A percentile compares a stretch with the other conserved stretches of the same genome.
These are phyloP conservation scores for Platysternon megacephalum DNA, from an alignment of 2,113 vertebrate genomes.

Conservation along the genomic window DNA sequence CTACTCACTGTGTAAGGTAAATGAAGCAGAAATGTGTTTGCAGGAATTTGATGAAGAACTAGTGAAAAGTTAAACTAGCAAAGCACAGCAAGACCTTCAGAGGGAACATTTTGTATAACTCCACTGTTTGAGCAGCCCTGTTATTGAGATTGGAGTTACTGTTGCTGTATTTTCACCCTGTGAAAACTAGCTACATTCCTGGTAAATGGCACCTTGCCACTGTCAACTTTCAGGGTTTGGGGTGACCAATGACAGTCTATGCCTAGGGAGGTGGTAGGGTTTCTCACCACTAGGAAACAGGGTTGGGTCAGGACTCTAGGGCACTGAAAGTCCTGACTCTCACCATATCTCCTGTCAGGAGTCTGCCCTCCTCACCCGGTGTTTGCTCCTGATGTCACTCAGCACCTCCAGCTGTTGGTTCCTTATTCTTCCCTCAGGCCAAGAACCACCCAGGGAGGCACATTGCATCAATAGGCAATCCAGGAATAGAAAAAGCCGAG, in stretches of 20 bases:
- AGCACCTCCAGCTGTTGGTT: neutral
- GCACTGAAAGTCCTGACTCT: fast-evolving
- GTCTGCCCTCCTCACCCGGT: neutral
- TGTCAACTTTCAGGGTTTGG: neutral
- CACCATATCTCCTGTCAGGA: neutral
- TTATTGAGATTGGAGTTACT: neutral
- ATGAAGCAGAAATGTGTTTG: neutral
- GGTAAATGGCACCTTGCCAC: neutral
- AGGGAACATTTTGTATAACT: neutral
- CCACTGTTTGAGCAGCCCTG: neutral
- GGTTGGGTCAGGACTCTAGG: fast-evolving
- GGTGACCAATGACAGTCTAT: neutral
- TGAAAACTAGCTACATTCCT: neutral
- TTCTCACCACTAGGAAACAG: neutral
- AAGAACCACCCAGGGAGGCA: neutral
- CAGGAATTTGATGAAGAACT: neutral
- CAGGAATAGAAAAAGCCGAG: neutral
- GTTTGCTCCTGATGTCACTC: neutral
- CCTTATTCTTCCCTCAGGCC: neutral
- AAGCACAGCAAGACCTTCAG: neutral
- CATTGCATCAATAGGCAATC: neutral
- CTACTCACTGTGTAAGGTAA: neutral
- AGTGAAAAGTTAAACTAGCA: neutral
- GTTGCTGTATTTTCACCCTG: neutral
- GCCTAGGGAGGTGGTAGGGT: neutral